Base-by-base conservation (phyloP, 1,140 invertebrate species). In the Dicyema japonicum region DNA sequence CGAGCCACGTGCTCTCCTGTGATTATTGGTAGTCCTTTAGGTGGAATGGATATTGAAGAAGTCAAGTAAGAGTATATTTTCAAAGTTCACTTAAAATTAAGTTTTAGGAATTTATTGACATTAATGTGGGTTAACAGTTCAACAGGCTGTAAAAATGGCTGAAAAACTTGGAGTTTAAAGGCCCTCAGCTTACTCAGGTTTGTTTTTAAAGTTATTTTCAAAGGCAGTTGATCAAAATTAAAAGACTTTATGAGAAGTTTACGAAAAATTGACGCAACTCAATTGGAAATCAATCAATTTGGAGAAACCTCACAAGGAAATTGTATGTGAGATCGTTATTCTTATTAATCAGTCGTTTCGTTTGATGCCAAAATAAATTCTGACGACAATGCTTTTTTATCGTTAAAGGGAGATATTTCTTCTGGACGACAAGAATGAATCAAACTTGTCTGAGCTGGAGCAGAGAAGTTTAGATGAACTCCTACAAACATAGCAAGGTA, bases 331-430 rank as follows among this genome's bases (percentile, higher is more conserved):
- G n/a, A n/a, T n/a, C n/a, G n/a, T n/a, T n/a, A n/a, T n/a, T n/a
- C n/a, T n/a, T n/a, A n/a, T n/a, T n/a, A n/a, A n/a, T n/a, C 35
- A 57, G 76, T 97, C 4, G 65, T 92, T 26, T 72, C 75, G 16
- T 78, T 97, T 29, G 88, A 97, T 65, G 85, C 88, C 9, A 97
- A 97, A 59, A 65, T 80, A 32, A 71, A 74, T 36, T 92, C 94
- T 56, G 88, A 97, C 55, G 82, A 97, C 45, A 92, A 90, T 60
- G 85, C 88, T 2, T 57, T 66, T 33, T 97, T 76, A n/a, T 40
- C 59, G 82, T 31, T 85, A 92, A 32, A 64, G 70, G 41, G 64
- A 70, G 18, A 66, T 29, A 12, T 23, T 85, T 54, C 59, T 57
- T 16, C 51, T 75, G 46, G 70, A 76, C 40, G 66, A 74, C n/a